These are phyloP conservation scores for Heteromurus nitidus DNA, from an alignment of 2,888 invertebrate species.

Conservation along the genomic window DNA sequence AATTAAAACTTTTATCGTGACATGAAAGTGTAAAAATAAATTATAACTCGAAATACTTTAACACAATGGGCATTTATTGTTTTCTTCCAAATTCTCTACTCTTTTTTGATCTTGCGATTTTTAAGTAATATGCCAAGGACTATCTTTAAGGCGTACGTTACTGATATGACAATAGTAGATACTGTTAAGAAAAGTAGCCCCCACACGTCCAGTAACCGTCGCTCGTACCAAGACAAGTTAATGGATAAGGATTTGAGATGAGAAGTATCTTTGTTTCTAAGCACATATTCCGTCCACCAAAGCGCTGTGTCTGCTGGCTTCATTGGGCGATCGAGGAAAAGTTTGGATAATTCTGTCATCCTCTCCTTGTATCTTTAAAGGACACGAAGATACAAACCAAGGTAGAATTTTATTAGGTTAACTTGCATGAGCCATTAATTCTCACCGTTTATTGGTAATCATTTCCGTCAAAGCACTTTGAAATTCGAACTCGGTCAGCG, in stretches of 20 bases:
- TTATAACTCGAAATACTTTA: background rate
- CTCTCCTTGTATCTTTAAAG: background rate
- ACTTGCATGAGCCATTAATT: no score
- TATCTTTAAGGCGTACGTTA: background rate
- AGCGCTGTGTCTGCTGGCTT: conserved; percentile 65
- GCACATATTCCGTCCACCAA: conserved; percentile 67
- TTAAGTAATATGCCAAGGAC: background rate
- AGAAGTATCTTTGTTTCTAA: conserved; percentile 49
- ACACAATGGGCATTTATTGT: background rate
- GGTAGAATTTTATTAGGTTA: background rate
- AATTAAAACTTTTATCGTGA: background rate
- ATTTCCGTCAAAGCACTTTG: conserved; percentile 35
- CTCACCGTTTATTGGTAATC: background rate
- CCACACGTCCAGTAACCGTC: conserved; percentile 66
- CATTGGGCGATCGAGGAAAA: conserved; percentile 38
- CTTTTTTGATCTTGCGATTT: background rate
- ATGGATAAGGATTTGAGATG: conserved; percentile 45
- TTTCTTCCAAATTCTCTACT: background rate
- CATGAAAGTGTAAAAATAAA: background rate
- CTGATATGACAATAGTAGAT: background rate
- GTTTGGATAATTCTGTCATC: background rate
- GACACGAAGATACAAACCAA: background rate
- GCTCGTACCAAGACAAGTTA: conserved; percentile 54
- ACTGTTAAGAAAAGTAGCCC: background rate
- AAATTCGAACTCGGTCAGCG: conserved; percentile 15